Evolutionary conservation across 2,113 vertebrate genomes (phyloP).

Genomic region (Labeo rohita): DNA sequence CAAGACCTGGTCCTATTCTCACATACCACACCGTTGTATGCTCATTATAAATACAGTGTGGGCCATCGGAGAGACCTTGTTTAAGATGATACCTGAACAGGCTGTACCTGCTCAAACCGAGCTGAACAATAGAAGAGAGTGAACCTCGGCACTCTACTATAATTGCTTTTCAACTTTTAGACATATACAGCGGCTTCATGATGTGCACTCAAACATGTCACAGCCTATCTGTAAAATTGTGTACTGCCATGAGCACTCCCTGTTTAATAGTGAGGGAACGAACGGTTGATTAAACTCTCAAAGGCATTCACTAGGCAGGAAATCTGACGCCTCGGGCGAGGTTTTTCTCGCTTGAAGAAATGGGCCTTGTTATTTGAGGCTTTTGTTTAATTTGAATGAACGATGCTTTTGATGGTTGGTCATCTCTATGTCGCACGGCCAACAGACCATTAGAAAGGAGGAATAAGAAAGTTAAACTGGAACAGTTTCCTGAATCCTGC

Average conservation of each 20-base stretch:
- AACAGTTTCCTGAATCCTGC: neutral
- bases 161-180: conserved; percentile 36
- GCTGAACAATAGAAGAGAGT: conserved; percentile 24
- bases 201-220: conserved; percentile 45
- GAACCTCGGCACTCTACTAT: conserved; percentile 11
- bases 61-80: conserved; percentile 31
- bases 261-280: conserved; percentile 47
- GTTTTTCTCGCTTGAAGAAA: conserved; percentile 10
- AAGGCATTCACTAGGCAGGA: conserved; percentile 30
- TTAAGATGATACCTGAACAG: conserved; percentile 29
- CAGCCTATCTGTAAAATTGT: conserved; percentile 39
- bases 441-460: neutral
- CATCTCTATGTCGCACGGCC: neutral
- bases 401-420: conserved; percentile 34
- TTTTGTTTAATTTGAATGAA: conserved; percentile 37
- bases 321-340: conserved; percentile 27
- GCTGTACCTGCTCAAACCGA: conserved; percentile 25
- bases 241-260: conserved; percentile 32
- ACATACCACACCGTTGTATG: neutral
- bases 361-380: conserved; percentile 20
- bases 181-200: conserved; percentile 25
- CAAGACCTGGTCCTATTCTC: neutral
- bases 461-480: neutral
- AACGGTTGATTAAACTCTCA: conserved; percentile 48
- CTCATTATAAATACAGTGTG: conserved; percentile 36